Evolutionary conservation across 1,140 invertebrate species (phyloP).

Genomic region (Psilanteris sp.): DNA sequence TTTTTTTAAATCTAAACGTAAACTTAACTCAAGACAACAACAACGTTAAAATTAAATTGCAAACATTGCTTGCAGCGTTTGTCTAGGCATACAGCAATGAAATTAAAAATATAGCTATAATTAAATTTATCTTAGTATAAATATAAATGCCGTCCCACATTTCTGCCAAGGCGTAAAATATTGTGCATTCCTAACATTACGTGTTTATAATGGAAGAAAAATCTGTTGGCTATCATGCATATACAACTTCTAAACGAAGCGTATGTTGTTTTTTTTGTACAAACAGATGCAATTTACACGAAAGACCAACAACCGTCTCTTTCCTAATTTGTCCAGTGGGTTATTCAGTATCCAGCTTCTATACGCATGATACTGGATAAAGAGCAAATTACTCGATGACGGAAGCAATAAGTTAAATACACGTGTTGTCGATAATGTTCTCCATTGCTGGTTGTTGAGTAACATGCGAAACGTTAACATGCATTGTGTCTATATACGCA

Average conservation of each 20-base stretch:
- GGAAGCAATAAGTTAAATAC: conserved; percentile 69
- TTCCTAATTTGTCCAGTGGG: conserved; percentile 67
- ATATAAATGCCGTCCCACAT: conserved; percentile 3
- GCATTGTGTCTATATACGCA: conserved; percentile 42
- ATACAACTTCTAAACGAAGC: too few relatives aligned
- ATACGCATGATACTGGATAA: conserved; percentile 56
- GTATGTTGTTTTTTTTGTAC: conserved; percentile 8
- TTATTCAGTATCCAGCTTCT: conserved; percentile 63
- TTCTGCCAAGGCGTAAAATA: conserved; percentile 1
- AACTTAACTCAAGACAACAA: too few relatives aligned
- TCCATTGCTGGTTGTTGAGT: conserved; percentile 45
- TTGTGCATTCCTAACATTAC: conserved; percentile 1
- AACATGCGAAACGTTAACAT: conserved; percentile 60
- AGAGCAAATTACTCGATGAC: conserved; percentile 68
- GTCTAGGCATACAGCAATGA: neutral
- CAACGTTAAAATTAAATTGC: neutral
- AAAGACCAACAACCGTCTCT: conserved; percentile 63
- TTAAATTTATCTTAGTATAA: conserved; percentile 20
- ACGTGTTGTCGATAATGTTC: conserved; percentile 61
- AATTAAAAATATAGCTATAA: conserved; percentile 35
- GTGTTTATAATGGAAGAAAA: conserved; percentile 16
- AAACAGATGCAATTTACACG: conserved; percentile 52
- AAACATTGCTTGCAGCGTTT: conserved; percentile 8
- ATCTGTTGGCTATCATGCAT: conserved; percentile 5
- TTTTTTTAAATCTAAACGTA: too few relatives aligned